A percentile compares a stretch with the other conserved stretches of the same genome.
Evolutionary conservation across 2,888 invertebrate species (phyloP).

Genomic region (Drosophila fulvimacula): DNA sequence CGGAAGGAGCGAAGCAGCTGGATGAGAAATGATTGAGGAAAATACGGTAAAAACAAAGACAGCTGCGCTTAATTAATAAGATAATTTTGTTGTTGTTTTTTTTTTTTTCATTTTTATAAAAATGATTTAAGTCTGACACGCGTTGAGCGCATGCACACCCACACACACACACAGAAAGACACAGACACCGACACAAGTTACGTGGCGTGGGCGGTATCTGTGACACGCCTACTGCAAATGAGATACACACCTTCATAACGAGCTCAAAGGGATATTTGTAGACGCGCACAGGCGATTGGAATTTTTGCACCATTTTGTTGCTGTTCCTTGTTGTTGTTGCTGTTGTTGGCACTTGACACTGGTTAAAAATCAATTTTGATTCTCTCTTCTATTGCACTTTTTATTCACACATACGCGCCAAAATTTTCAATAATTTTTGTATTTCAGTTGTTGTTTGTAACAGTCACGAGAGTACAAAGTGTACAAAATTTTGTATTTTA

Average conservation of each 20-base stretch:
- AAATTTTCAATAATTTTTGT: slow-evolving; percentile 15
- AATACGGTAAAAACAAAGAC: slow-evolving; percentile 21
- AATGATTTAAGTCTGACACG: slow-evolving; percentile 32
- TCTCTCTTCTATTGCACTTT: slow-evolving; percentile 44
- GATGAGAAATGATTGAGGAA: slow-evolving; percentile 27
- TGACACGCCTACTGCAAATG: slow-evolving; percentile 59
- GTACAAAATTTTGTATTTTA: slow-evolving; percentile 6
- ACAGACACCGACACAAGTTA: background rate
- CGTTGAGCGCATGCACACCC: slow-evolving; percentile 40
- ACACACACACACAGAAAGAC: slow-evolving; percentile 21
- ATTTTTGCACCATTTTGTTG: slow-evolving; percentile 95
- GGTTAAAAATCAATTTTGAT: slow-evolving; percentile 67
- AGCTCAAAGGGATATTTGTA: slow-evolving; percentile 98
- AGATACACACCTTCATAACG: slow-evolving; percentile 94
- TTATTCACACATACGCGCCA: slow-evolving; percentile 33
- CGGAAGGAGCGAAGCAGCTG: slow-evolving; percentile 28
- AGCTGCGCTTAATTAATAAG: slow-evolving; percentile 37
- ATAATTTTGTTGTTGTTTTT: background rate
- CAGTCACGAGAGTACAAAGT: slow-evolving; percentile 9
- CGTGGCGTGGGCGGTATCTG: slow-evolving; percentile 15
- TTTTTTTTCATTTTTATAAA: slow-evolving; percentile 5
- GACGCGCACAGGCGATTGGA: slow-evolving; percentile 96
- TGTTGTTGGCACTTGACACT: slow-evolving; percentile 52
- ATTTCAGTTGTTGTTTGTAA: slow-evolving; percentile 25
- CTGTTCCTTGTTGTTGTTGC: slow-evolving; percentile 34